Evolutionary conservation across 2,888 invertebrate species (phyloP).

Genomic region (Drosophila formosana): DNA sequence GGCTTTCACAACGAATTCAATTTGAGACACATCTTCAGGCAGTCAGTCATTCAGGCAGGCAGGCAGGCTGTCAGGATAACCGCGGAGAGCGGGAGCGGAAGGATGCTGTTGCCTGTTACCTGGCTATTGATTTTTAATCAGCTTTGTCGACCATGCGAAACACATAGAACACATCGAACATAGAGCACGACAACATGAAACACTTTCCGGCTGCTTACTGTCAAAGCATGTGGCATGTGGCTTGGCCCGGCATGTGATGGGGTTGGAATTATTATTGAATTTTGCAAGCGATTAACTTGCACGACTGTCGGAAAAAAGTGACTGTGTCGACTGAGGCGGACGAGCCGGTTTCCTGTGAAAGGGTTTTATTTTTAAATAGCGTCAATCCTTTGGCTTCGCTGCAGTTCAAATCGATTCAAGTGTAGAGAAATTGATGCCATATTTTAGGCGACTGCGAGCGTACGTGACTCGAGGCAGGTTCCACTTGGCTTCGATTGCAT

Average conservation of each 20-base stretch:
- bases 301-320: constrained; percentile 39
- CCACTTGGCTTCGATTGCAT: constrained; percentile 12
- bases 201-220: constrained; percentile 75
- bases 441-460: background rate
- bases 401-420: constrained; percentile 46
- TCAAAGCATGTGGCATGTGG: constrained; percentile 27
- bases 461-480: constrained; percentile 8
- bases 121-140: constrained; percentile 78
- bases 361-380: constrained; percentile 54
- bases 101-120: constrained; percentile 14
- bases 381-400: constrained; percentile 33
- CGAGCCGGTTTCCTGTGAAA: constrained; percentile 31
- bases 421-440: constrained; percentile 1
- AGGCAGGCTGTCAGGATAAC: constrained; percentile 3
- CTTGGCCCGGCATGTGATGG: constrained; percentile 3
- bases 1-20: constrained; percentile 49
- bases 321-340: constrained; percentile 10
- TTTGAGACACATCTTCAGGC: constrained; percentile 42
- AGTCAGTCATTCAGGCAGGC: constrained; percentile 2
- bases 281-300: constrained; percentile 82
- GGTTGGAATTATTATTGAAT: constrained; percentile 78
- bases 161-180: constrained; percentile 26
- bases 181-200: constrained; percentile 68
- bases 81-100: background rate
- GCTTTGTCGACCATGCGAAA: constrained; percentile 38